These are phyloP conservation scores for Tetramorium bicarinatum DNA, from an alignment of 2,888 invertebrate genomes.

Conservation along the genomic window DNA sequence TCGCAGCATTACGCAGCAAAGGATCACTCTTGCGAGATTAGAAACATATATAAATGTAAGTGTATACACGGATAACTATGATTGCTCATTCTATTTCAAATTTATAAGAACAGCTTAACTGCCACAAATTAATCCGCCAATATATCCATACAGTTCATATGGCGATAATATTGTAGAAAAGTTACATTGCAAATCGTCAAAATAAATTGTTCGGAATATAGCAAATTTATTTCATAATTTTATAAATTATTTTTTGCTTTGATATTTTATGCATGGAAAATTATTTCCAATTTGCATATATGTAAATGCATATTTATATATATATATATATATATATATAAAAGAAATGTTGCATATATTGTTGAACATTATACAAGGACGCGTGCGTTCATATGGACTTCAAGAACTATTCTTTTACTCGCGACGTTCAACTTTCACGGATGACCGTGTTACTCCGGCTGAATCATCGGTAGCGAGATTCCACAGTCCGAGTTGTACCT, in stretches of 20 bases:
- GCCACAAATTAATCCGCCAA: not conserved
- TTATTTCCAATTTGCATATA: not conserved
- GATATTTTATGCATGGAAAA: not conserved
- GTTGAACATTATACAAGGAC: not conserved
- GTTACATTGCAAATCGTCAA: not conserved
- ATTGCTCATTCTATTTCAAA: not conserved
- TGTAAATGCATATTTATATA: not conserved
- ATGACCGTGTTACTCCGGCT: slow-evolving; percentile 16
- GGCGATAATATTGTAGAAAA: not conserved
- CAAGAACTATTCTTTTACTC: not conserved
- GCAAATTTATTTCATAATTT: not conserved
- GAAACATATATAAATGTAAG: not conserved
- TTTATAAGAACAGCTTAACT: not conserved
- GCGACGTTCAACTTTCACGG: slow-evolving; percentile 19
- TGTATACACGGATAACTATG: not conserved
- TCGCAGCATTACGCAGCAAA: not conserved
- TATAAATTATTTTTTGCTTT: not conserved
- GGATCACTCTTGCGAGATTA: not conserved
- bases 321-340: too few relatives aligned
- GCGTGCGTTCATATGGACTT: not conserved
- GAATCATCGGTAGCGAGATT: slow-evolving; percentile 38
- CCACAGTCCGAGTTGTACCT: not conserved
- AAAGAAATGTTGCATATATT: not conserved
- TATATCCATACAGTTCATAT: not conserved
- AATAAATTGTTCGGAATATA: not conserved